These are phyloP conservation scores for Apis dorsata DNA, from an alignment of 1,140 invertebrate genomes.

Conservation along the genomic window DNA sequence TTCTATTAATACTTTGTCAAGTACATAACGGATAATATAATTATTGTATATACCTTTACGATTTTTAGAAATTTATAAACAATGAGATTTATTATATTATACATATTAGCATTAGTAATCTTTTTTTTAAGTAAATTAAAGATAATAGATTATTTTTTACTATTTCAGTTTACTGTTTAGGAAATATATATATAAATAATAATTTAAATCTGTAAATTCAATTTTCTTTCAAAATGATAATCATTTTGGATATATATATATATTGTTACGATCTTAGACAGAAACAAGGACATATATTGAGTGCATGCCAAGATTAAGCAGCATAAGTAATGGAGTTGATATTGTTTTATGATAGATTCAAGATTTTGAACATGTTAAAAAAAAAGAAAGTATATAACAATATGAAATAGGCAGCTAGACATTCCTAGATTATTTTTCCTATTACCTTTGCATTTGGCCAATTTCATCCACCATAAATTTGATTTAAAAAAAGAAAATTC, in stretches of 20 bases:
- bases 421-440: slow-evolving; percentile 65
- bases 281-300: slow-evolving; percentile 55
- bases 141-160: slow-evolving; percentile 76
- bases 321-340: slow-evolving; percentile 56
- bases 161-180: slow-evolving; percentile 74
- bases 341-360: slow-evolving; percentile 65
- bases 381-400: slow-evolving; percentile 62
- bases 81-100: slow-evolving; percentile 81
- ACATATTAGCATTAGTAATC: slow-evolving; percentile 73
- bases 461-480: slow-evolving; percentile 41
- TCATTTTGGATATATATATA: slow-evolving; percentile 54
- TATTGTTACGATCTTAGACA: slow-evolving; percentile 56
- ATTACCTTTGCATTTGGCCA: slow-evolving; percentile 57
- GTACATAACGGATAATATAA: slow-evolving; percentile 79
- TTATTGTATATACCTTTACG: slow-evolving; percentile 81
- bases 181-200: slow-evolving; percentile 59
- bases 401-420: slow-evolving; percentile 67
- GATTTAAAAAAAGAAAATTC: slow-evolving; percentile 17
- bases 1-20: slow-evolving; percentile 79
- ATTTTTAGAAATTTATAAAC: slow-evolving; percentile 81
- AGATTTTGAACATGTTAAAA: slow-evolving; percentile 60
- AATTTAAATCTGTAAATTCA: slow-evolving; percentile 69
- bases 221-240: slow-evolving; percentile 62
- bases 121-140: slow-evolving; percentile 75
- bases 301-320: slow-evolving; percentile 63